phyloP scores from a whole-genome alignment of 1,140 invertebrate species.

The Bradysia coprophila region DNA sequence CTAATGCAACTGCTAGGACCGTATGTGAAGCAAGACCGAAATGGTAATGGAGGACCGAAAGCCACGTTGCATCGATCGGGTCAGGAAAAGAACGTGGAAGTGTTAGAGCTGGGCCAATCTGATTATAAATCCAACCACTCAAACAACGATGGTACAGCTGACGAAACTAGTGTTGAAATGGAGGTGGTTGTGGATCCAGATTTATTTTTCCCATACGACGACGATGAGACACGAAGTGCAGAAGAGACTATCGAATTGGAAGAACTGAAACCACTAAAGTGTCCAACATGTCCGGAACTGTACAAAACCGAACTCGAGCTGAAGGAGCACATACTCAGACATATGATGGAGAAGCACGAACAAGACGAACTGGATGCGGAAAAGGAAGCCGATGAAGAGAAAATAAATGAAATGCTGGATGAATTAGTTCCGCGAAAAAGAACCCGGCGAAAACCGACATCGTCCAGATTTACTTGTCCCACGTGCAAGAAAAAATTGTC shows the following conservation, averaged over 20 bases:
- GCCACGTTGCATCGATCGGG: no score
- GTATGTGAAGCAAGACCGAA: conserved; percentile 9
- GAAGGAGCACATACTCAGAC: neutral
- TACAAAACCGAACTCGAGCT: neutral
- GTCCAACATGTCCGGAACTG: neutral
- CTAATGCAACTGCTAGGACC: conserved; percentile 19
- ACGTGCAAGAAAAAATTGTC: conserved; percentile 40
- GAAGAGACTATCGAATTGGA: neutral
- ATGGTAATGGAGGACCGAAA: neutral
- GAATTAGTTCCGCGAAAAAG: neutral
- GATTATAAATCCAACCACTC: no score
- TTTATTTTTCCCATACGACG: conserved; percentile 1
- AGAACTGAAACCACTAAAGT: neutral
- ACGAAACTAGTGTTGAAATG: neutral
- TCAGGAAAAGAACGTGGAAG: no score
- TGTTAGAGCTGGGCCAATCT: no score
- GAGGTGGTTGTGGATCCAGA: conserved; percentile 1
- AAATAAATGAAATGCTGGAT: neutral
- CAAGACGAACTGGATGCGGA: no score
- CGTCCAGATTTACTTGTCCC: conserved; percentile 22
- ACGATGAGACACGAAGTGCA: neutral
- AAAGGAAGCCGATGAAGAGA: neutral
- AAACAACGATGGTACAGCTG: neutral
- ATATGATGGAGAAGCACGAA: neutral
- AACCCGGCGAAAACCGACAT: neutral